Evolutionary conservation across 2,888 invertebrate species (phyloP).

Genomic region (Noctuana brunneofusca): DNA sequence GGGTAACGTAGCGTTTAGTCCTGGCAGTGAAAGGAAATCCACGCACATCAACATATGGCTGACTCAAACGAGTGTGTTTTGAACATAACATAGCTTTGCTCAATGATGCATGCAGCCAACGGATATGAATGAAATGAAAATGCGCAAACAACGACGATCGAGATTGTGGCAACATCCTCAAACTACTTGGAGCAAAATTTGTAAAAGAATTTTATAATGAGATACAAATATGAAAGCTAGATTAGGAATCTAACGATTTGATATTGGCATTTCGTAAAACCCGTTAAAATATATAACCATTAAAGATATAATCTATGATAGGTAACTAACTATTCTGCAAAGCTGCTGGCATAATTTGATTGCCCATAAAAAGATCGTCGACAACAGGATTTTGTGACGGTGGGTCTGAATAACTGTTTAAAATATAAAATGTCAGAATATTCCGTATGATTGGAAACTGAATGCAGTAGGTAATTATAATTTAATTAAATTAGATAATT

Average conservation of each 20-base stretch:
- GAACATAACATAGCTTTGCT: slow-evolving; percentile 21
- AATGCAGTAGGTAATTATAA: not conserved
- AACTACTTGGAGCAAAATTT: not conserved
- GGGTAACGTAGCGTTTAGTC: slow-evolving; percentile 22
- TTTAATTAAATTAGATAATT: not conserved
- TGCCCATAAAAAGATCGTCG: not conserved
- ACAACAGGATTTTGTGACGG: not conserved
- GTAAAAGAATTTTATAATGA: not conserved
- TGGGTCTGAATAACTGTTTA: too few species aligned
- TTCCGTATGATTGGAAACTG: not conserved
- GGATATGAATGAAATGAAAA: slow-evolving; percentile 35
- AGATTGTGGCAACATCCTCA: slow-evolving; percentile 28
- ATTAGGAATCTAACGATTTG: not conserved
- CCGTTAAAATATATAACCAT: not conserved
- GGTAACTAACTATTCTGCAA: not conserved
- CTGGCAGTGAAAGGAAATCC: slow-evolving; percentile 33
- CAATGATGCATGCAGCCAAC: slow-evolving; percentile 30
- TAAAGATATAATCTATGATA: not conserved
- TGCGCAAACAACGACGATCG: slow-evolving; percentile 15
- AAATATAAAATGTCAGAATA: not conserved
- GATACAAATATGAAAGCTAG: not conserved
- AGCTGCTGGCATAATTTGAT: not conserved
- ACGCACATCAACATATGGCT: slow-evolving; percentile 28
- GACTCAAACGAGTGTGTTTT: slow-evolving; percentile 4
- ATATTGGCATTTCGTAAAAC: too few species aligned